Evolutionary conservation across 2,113 vertebrate genomes (phyloP).

Genomic region (Corvus cornix): DNA sequence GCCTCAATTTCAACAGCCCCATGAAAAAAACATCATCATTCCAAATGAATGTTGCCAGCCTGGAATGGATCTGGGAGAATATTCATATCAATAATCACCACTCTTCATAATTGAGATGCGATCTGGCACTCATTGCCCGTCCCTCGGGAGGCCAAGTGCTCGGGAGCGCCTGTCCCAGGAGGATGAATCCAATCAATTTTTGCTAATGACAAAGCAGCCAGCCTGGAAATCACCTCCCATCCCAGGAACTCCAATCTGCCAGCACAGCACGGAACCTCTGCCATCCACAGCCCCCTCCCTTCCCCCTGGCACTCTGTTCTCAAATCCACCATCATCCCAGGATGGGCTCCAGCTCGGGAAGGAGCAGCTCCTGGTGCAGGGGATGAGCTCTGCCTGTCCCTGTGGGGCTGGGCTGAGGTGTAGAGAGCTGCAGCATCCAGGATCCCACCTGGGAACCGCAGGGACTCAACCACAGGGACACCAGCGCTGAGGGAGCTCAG

Average conservation of each 20-base stretch:
- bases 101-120: background rate
- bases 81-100: background rate
- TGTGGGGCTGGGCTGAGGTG: background rate
- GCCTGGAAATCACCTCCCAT: background rate
- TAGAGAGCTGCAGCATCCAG: background rate
- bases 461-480: background rate
- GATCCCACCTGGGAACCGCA: background rate
- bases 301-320: background rate
- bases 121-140: background rate
- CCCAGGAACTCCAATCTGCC: background rate
- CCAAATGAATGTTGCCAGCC: background rate
- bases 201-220: constrained; percentile 1
- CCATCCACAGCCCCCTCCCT: background rate
- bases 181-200: background rate
- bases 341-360: background rate
- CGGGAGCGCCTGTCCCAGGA: background rate
- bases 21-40: background rate
- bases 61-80: background rate
- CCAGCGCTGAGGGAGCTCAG: background rate
- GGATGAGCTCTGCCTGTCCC: background rate
- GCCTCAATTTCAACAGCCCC: background rate
- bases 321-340: rapidly evolving
- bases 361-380: background rate
- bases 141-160: background rate
- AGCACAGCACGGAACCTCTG: background rate